Percentiles rank a stretch among this genome's conserved stretches.
phyloP scores from a whole-genome alignment of 2,113 vertebrate genomes.

The Carassius auratus region DNA sequence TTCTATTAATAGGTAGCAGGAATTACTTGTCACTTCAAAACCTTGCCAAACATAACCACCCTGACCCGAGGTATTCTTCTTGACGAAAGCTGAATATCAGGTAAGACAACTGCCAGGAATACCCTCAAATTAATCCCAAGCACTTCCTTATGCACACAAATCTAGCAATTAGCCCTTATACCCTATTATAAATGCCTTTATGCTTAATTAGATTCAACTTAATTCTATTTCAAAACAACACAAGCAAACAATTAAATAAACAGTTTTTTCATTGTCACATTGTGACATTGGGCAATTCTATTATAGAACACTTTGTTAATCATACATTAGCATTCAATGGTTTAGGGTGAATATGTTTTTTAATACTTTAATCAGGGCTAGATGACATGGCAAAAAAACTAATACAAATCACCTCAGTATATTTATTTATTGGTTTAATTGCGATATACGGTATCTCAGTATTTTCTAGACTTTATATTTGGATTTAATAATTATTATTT shows the following conservation, averaged over 20 bases:
- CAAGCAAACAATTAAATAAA: background rate
- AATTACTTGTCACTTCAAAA: background rate
- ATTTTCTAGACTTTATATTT: no score
- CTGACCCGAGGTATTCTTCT: constrained; percentile 26
- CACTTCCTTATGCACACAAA: constrained; percentile 49
- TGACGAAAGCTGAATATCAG: constrained; percentile 36
- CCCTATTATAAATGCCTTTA: background rate
- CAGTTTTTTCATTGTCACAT: no score
- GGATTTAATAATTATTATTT: no score
- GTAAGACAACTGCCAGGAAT: constrained; percentile 44
- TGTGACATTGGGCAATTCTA: no score
- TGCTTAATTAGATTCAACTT: constrained; percentile 25
- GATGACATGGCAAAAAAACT: no score
- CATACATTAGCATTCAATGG: no score
- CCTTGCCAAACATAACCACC: background rate
- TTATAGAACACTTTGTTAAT: no score
- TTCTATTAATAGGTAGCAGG: background rate
- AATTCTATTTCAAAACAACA: constrained; percentile 4
- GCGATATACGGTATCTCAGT: no score
- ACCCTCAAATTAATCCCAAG: constrained; percentile 9
- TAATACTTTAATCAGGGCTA: no score
- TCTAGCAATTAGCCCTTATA: constrained; percentile 16
- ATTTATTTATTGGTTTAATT: no score
- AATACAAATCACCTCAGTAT: no score
- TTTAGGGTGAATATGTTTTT: no score